A percentile compares a stretch with the other conserved stretches of the same genome.
These are phyloP conservation scores for Eptatretus atami DNA, from an alignment of 2,797 vertebrate species.

Conservation along the genomic window DNA sequence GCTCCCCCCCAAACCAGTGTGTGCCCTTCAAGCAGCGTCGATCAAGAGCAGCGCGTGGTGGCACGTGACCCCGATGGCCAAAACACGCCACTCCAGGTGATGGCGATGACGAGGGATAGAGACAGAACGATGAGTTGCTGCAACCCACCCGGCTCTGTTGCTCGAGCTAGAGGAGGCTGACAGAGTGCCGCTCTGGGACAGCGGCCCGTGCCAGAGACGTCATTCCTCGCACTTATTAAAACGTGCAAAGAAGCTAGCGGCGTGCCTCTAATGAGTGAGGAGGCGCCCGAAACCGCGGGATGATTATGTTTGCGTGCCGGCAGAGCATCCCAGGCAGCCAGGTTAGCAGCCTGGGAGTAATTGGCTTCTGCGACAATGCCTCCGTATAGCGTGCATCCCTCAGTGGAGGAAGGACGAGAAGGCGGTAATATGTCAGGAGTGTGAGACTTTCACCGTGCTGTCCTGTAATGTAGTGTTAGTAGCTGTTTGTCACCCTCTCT, in stretches of 20 bases:
- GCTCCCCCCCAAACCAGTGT: too few species aligned
- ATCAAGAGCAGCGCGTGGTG: too few species aligned
- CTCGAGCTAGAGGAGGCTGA: too few species aligned
- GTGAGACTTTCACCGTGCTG: slow-evolving; percentile 3
- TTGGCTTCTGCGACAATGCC: slow-evolving; percentile 1
- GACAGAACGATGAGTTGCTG: too few species aligned
- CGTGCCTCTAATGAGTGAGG: slow-evolving; percentile 5
- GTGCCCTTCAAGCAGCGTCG: too few species aligned
- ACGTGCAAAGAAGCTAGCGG: slow-evolving; percentile 4
- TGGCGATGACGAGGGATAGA: too few species aligned
- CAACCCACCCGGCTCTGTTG: too few species aligned
- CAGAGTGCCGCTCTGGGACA: too few species aligned
- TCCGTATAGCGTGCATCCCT: not conserved
- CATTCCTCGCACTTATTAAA: slow-evolving; percentile 5
- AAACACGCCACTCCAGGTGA: too few species aligned
- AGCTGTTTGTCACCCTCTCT: slow-evolving; percentile 2
- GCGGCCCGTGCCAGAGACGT: not conserved
- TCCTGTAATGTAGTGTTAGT: slow-evolving; percentile 5
- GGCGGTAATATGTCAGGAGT: slow-evolving; percentile 1
- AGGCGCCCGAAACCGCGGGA: not conserved
- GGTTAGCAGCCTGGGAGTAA: slow-evolving; percentile 4
- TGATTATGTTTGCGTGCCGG: slow-evolving; percentile 5
- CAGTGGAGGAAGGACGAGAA: not conserved
- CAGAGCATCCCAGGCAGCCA: not conserved
- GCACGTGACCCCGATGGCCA: too few species aligned